These are phyloP conservation scores for Helostoma temminkii DNA, from an alignment of 2,797 vertebrate genomes.

Conservation along the genomic window DNA sequence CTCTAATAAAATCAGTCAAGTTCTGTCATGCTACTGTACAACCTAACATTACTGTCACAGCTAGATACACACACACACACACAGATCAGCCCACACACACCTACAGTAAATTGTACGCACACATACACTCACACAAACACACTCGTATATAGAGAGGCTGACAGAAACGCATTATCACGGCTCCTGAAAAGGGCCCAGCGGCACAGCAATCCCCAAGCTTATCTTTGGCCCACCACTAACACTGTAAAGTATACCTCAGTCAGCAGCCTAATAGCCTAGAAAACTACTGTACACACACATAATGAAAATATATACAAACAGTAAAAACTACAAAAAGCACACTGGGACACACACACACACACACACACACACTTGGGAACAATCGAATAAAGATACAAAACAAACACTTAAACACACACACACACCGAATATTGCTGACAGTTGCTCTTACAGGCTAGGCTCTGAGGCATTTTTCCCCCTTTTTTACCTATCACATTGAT, in stretches of 20 bases:
- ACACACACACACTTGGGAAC: slow-evolving; percentile 5
- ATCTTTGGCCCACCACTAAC: slow-evolving; percentile 68
- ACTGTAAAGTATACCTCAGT: slow-evolving; percentile 45
- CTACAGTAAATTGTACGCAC: not conserved
- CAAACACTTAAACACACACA: slow-evolving; percentile 12
- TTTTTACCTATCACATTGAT: slow-evolving; percentile 57
- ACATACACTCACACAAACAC: slow-evolving; percentile 23
- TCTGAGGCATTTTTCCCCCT: slow-evolving; percentile 9
- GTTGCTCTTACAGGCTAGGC: slow-evolving; percentile 30
- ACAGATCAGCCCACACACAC: not conserved
- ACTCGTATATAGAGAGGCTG: slow-evolving; percentile 19
- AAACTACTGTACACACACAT: slow-evolving; percentile 21
- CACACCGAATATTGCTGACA: slow-evolving; percentile 45
- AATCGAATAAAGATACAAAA: slow-evolving; percentile 17
- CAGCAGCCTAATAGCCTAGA: slow-evolving; percentile 54
- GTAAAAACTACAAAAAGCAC: slow-evolving; percentile 17
- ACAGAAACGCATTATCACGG: slow-evolving; percentile 66
- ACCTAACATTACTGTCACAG: slow-evolving; percentile 9
- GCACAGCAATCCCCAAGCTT: slow-evolving; percentile 70
- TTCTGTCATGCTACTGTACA: slow-evolving; percentile 5
- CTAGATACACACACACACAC: slow-evolving; percentile 1
- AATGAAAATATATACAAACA: slow-evolving; percentile 23
- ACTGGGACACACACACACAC: not conserved
- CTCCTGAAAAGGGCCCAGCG: slow-evolving; percentile 58
- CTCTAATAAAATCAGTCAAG: not conserved